Conservation (phyloP, 2,888 invertebrate species). For the Crematogaster levior region DNA sequence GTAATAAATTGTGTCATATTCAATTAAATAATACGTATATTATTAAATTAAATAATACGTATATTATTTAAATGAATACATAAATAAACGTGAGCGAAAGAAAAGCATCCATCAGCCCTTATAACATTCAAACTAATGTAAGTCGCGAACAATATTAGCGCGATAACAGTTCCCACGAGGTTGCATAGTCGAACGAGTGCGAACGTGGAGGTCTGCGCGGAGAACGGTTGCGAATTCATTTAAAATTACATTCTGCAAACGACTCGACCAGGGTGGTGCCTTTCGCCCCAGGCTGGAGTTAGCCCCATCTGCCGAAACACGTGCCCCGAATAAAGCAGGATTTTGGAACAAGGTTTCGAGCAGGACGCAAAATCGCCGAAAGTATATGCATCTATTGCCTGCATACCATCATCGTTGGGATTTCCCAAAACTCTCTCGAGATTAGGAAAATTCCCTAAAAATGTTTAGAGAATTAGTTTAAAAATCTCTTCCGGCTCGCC, state of each 20-base stretch:
- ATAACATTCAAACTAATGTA: background rate
- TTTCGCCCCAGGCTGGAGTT: conserved; percentile 76
- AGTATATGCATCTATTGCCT: conserved; percentile 65
- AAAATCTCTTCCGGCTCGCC: background rate
- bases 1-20: background rate
- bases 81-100: background rate
- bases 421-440: conserved; percentile 55
- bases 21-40: background rate
- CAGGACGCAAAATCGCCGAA: conserved; percentile 63
- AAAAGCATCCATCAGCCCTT: background rate
- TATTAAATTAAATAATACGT: too few relatives aligned
- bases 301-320: conserved; percentile 80
- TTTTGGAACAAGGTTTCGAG: conserved; percentile 59
- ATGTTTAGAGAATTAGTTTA: too few relatives aligned
- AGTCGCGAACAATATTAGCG: background rate
- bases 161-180: conserved; percentile 19
- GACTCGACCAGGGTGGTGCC: conserved; percentile 50
- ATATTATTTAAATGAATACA: background rate
- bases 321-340: conserved; percentile 78
- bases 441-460: conserved; percentile 47
- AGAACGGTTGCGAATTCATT: background rate
- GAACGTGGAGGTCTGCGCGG: background rate
- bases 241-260: conserved; percentile 38
- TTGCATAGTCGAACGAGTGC: background rate
- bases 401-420: conserved; percentile 18